Conservation (phyloP, 2,113 vertebrate genomes). For the Cepphus grylle region DNA sequence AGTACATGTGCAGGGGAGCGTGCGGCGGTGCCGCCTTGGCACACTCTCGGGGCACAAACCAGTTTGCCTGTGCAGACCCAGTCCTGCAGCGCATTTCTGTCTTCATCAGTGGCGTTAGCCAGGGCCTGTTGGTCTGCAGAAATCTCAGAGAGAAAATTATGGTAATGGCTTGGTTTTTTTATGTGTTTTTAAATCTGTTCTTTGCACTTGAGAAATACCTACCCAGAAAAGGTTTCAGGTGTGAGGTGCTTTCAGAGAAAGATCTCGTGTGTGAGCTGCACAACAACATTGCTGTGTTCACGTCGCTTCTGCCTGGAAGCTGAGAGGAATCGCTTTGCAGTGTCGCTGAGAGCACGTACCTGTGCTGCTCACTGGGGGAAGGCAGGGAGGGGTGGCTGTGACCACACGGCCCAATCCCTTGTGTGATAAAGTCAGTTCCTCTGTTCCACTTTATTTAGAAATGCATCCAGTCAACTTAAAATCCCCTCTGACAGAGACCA, state of each 20-base stretch:
- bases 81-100: neutral
- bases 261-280: too few relatives aligned
- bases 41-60: neutral
- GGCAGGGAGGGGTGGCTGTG: neutral
- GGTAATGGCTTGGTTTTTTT: neutral
- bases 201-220: neutral
- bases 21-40: neutral
- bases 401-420: neutral
- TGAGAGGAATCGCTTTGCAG: neutral
- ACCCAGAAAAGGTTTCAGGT: neutral
- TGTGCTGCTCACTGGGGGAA: neutral
- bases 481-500: too few relatives aligned
- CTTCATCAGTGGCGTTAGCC: too few relatives aligned
- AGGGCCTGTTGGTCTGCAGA: neutral
- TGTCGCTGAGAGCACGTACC: neutral
- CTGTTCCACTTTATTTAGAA: neutral
- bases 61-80: neutral
- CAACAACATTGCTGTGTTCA: neutral
- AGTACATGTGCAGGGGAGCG: rapidly evolving
- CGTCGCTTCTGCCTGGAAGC: neutral
- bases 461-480: neutral
- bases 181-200: neutral
- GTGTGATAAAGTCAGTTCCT: neutral
- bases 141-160: neutral
- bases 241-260: neutral